phyloP scores from a whole-genome alignment of 2,113 vertebrate species.

The Elgaria multicarinata region DNA sequence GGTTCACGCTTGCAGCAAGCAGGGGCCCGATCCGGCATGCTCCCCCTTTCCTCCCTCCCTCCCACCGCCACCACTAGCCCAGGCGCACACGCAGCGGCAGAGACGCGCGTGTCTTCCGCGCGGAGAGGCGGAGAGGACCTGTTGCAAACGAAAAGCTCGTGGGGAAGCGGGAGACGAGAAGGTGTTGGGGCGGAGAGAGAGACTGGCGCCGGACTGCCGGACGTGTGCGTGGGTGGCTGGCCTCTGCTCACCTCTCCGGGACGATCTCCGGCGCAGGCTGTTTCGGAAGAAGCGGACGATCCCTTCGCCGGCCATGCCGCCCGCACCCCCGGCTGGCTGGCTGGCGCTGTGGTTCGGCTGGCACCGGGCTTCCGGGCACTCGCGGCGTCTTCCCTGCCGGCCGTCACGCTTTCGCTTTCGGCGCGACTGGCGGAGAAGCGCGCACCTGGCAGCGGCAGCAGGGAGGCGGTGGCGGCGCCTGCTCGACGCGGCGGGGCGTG shows the following conservation, averaged over 20 bases:
- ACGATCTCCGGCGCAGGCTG: slow-evolving; percentile 61
- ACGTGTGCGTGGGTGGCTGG: background rate
- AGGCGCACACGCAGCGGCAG: accelerated
- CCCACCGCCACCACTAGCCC: no score
- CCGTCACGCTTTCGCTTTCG: slow-evolving; percentile 67
- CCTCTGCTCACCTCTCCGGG: slow-evolving; percentile 31
- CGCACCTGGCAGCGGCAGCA: slow-evolving; percentile 36
- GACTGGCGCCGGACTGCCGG: background rate
- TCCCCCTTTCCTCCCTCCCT: no score
- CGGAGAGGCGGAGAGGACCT: background rate
- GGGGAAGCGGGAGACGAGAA: no score
- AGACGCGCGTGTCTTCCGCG: background rate
- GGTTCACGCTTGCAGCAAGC: background rate
- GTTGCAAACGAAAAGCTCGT: no score
- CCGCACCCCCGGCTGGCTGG: slow-evolving; percentile 5
- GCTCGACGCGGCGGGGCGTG: background rate
- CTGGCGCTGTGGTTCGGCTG: background rate
- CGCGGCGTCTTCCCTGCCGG: no score
- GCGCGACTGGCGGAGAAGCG: background rate
- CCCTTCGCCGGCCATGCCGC: slow-evolving; percentile 69
- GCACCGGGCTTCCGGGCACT: slow-evolving; percentile 40
- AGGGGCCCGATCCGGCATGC: background rate
- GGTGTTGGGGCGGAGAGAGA: background rate
- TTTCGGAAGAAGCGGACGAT: slow-evolving; percentile 69
- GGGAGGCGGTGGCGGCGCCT: background rate